These are phyloP conservation scores for Cinclus cinclus DNA, from an alignment of 2,113 vertebrate genomes.

Conservation along the genomic window DNA sequence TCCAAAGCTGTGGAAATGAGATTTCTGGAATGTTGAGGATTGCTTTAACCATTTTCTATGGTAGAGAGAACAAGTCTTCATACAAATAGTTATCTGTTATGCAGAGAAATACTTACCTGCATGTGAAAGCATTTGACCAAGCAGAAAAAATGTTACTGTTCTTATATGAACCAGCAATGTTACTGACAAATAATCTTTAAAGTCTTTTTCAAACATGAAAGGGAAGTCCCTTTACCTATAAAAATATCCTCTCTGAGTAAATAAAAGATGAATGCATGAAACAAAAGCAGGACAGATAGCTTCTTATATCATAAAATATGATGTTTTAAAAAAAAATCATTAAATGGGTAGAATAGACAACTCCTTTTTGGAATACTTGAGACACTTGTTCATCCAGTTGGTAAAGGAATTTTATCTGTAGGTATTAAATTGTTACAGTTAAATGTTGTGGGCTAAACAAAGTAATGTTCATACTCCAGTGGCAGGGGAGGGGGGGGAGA, in stretches of 20 bases:
- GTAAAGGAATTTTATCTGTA: neutral
- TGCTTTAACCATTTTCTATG: neutral
- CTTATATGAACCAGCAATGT: neutral
- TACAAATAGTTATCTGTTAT: neutral
- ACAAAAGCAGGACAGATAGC: neutral
- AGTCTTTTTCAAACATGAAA: neutral
- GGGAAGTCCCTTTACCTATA: neutral
- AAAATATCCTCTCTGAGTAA: neutral
- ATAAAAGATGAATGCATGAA: neutral
- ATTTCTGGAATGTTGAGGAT: neutral
- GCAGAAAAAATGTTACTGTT: neutral
- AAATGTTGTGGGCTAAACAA: neutral
- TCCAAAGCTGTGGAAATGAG: neutral
- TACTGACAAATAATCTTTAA: neutral
- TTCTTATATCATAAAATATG: neutral
- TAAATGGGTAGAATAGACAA: neutral
- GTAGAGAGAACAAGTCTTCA: neutral
- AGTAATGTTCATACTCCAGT: neutral
- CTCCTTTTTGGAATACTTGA: neutral
- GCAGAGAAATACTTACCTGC: neutral
- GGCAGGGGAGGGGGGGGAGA: rapidly evolving
- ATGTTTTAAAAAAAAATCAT: neutral
- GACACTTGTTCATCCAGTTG: neutral
- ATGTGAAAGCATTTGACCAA: neutral
- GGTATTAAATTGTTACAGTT: neutral